These are phyloP conservation scores for Halocaridina rubra DNA, from an alignment of 2,888 invertebrate species.

Conservation along the genomic window DNA sequence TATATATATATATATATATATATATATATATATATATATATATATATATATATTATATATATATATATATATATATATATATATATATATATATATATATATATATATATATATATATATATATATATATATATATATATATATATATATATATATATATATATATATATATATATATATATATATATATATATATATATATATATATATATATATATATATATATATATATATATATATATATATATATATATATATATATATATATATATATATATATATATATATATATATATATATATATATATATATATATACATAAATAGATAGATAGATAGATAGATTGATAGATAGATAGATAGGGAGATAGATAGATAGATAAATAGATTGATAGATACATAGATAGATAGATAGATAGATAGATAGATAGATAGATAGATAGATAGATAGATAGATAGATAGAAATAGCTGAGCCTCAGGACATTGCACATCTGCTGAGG, in stretches of 20 bases:
- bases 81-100: neutral
- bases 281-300: neutral
- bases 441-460: no score
- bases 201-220: neutral
- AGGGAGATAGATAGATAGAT: neutral
- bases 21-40: no score
- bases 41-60: no score
- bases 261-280: neutral
- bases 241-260: neutral
- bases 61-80: neutral
- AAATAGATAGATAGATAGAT: neutral
- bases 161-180: neutral
- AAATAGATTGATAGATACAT: neutral
- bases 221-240: neutral
- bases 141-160: slow-evolving; percentile 1
- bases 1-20: no score
- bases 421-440: no score
- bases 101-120: neutral
- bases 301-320: slow-evolving; percentile 2
- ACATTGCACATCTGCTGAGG: no score
- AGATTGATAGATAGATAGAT: slow-evolving; percentile 12
- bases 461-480: no score
- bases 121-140: neutral
- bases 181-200: neutral
- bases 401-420: neutral